Evolutionary conservation across 2,888 invertebrate genomes (phyloP), one percentile per base, ranked within the genome.

Genomic region (Digitonthophagus gazella): DNA sequence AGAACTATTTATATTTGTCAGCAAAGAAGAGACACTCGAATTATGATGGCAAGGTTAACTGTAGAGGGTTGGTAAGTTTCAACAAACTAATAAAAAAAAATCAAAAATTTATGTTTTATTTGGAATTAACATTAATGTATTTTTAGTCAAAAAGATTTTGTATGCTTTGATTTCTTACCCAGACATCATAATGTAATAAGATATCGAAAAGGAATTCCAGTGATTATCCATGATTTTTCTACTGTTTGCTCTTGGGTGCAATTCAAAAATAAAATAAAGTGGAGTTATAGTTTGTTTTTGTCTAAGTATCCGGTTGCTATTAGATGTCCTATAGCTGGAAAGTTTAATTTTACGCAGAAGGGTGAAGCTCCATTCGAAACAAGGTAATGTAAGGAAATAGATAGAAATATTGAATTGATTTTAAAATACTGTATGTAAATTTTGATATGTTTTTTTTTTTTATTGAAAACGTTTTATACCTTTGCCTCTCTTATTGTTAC

Each of bases 201-300:
- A 75, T 98, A 93, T 82, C 88, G 95, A 54, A 91, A 90, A 83
- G 95, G 96, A 3, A 80, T 94, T 65, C 96, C 96, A 0, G 93
- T 96, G 75, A 96, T 96, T 67, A 93, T 90, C 78, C 93, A 95
- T 76, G 90, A 94, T 79, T 97, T 96, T 78, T 92, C 93, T 76
- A 96, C 96, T 0, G 96, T 96, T 0, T 97, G 96, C 77, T 96
- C 96, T 0, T 96, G 95, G 95, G 94, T 95, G 0, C 95, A 96
- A 77, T 97, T 97, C 80, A 88, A 89, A 2, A 95, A 95, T 78
- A 88, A 90, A 75, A 89, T 90, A 71, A 87, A 90, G 71, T 97
- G 96, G 96, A 92, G 91, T 73, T 96, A 95, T 76, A 93, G 95
- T 79, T 85, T 95, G 69, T 92, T 93, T 78, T 84, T 95, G 61